These are phyloP conservation scores for Fregetta grallaria DNA, from an alignment of 2,113 vertebrate genomes.

Conservation along the genomic window DNA sequence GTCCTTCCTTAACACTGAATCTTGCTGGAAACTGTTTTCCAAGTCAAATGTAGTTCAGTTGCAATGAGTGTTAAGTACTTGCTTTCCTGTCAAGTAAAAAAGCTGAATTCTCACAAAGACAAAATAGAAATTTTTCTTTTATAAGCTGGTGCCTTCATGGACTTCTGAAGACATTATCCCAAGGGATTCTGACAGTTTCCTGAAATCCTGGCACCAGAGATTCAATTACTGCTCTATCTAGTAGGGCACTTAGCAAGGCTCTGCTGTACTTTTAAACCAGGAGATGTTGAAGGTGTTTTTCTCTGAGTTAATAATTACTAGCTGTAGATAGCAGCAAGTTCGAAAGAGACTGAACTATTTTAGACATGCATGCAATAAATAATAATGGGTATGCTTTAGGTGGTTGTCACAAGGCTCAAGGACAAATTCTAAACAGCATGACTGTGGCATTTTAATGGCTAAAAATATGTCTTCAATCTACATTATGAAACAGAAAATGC, in stretches of 20 bases:
- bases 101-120: not conserved
- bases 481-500: not conserved
- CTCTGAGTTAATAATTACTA: not conserved
- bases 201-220: not conserved
- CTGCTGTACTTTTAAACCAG: not conserved
- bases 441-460: not conserved
- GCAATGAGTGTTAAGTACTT: not conserved
- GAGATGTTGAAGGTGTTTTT: not conserved
- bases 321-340: not conserved
- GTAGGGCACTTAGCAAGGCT: not conserved
- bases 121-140: not conserved
- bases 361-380: not conserved
- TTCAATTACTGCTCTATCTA: not conserved
- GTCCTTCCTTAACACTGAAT: not conserved
- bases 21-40: not conserved
- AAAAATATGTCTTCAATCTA: not conserved
- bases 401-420: not conserved
- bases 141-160: not conserved
- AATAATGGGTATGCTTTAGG: not conserved
- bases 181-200: not conserved
- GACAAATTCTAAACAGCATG: not conserved
- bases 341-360: not conserved
- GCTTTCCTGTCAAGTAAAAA: not conserved
- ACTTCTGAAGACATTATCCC: not conserved
- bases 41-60: not conserved